Evolutionary conservation across 2,113 vertebrate genomes (phyloP), one percentile per base, ranked within the genome.

Genomic region (Erpornis zantholeuca): DNA sequence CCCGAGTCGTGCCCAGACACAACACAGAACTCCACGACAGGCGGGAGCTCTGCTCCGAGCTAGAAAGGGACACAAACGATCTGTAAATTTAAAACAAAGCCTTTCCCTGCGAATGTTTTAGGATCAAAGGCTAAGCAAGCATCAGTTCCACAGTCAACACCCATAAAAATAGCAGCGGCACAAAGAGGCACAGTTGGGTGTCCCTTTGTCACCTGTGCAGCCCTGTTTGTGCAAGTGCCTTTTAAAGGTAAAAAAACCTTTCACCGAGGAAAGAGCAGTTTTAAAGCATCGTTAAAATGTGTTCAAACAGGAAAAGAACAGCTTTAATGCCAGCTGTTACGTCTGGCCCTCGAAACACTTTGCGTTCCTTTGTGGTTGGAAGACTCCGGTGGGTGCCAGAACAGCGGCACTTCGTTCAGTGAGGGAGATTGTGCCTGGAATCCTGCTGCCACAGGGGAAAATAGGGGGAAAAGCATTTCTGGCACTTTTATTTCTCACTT

Each of bases 381-480:
- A 72, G 45, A 13, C 50, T n/a, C 13, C 45, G 28, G 60, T 4
- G 5, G 1, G n/a, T 42, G 64, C 69, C 69, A 14, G 76, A 35
- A 4, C 19, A 38, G 68, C 1, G 0, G 24, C 1, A 0, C 22
- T 72, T 52, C 14, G n/a, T 31, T 35, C 7, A 1, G 25, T 1
- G 42, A 45, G 25, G 20, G 35, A 53, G 23, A 10, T 8, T 7
- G 42, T 28, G 60, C 33, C 85, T 9, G 36, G 33, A 35, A 44
- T 35, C 64, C 57, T 31, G 27, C 42, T 54, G 86, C 61, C n/a
- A 1, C 5, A 7, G n/a, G 54, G 23, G 12, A 4, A 65, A 86
- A 35, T 2, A 2, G 36, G 0, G 15, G 4, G 2, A 31, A 70
- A 77, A 59, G 10, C 5, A 0, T 12, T 64, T 16, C 28, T 73